Base-by-base conservation (phyloP, 2,797 vertebrate genomes). In the Ceryle rudis region DNA sequence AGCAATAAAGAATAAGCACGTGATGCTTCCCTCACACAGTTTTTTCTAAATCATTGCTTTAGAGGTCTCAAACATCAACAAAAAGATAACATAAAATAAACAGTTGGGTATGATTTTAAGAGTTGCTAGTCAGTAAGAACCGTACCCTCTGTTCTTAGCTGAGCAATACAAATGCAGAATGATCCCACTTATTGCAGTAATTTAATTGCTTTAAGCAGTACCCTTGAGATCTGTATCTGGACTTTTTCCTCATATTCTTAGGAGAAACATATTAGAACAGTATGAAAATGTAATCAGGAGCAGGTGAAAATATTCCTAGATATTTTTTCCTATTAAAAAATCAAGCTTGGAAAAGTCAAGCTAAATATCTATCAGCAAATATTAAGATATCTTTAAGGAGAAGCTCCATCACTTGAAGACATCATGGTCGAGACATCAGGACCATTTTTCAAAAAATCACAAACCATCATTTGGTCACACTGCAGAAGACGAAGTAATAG, bases 1-100 rank as follows among this genome's bases (percentile, higher is more conserved):
- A 91, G 73, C 69, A 90, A 65, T 66, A 81, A 90, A 94, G 83
- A 90, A 58, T 72, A 88, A 96, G 89, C 81, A 91, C 17, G 4
- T 55, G 54, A 89, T 73, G 31, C 21, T 92, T 81, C 57, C 39
- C 42, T 78, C 44, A 41, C 10, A 17, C 77, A 89, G 78, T 60
- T 44, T 60, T 95, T 92, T 97, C 60, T 93, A 90, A 87, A 89
- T 87, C 65, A 55, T 65, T 84, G 22, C 51, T 83, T 78, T 91
- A 77, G 37, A 66, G 21, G 26, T 86, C 80, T 87, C 39, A 57
- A 80, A 84, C 3, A 13, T 90, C 16, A 69, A 73, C 55, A 72
- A 77, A 86, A 90, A 84, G 9, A 20, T n/a, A 85, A 49, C 12
- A 65, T 25, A 74, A 73, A 88, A 75, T 57, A 69, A 88, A 86